A percentile compares a stretch with the other conserved stretches of the same genome.
Evolutionary conservation across 2,113 vertebrate species (phyloP).

Genomic region (Semnopithecus entellus): DNA sequence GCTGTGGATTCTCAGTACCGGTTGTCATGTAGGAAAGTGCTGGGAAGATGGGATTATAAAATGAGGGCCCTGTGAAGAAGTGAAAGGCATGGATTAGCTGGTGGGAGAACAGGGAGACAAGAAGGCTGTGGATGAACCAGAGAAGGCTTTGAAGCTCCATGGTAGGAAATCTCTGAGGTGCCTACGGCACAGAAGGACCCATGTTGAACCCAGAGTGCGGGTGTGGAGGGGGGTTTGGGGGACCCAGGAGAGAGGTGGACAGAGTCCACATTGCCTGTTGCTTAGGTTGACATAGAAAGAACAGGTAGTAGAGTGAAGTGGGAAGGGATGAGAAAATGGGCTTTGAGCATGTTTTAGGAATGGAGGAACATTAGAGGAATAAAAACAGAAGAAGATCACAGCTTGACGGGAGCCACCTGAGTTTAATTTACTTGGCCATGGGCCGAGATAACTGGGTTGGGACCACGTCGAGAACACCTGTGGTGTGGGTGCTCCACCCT

Average conservation of each 20-base stretch:
- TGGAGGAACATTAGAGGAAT: background rate
- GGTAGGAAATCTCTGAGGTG: background rate
- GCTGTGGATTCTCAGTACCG: background rate
- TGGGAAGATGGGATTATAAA: background rate
- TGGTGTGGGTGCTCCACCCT: background rate
- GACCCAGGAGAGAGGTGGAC: background rate
- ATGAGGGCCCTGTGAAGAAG: background rate
- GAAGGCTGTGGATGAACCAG: background rate
- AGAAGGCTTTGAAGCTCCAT: background rate
- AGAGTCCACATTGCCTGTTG: rapidly evolving
- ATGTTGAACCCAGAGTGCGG: rapidly evolving
- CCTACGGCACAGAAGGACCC: rapidly evolving
- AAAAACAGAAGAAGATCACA: background rate
- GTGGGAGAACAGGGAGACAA: background rate
- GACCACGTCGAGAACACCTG: background rate
- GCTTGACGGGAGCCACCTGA: background rate
- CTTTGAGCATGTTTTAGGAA: background rate
- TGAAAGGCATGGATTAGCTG: background rate
- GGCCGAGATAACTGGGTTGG: background rate
- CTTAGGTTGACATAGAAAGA: background rate
- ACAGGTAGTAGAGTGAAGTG: background rate
- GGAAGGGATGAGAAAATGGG: background rate
- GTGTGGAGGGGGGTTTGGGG: no score
- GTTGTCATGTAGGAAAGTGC: background rate
- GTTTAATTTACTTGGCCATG: background rate